Conservation (phyloP, 1,140 invertebrate species). For the Pogonus chalceus region DNA sequence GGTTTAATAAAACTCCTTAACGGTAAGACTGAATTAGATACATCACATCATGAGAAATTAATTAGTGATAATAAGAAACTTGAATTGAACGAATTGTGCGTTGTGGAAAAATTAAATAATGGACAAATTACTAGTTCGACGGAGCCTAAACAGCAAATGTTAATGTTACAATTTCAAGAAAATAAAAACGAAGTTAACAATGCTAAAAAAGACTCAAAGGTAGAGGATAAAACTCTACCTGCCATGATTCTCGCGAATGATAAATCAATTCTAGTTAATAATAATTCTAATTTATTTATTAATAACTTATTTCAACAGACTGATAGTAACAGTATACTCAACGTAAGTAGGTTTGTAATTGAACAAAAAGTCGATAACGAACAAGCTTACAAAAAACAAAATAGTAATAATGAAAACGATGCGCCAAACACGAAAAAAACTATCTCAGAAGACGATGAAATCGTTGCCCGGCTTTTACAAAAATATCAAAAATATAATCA, state of each 20-base stretch:
- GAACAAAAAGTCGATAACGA: constrained; percentile 3
- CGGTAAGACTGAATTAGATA: constrained; percentile 11
- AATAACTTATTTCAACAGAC: constrained; percentile 7
- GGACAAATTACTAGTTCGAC: neutral
- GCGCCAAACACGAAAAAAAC: neutral
- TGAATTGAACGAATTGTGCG: constrained; percentile 36
- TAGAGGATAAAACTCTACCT: constrained; percentile 39
- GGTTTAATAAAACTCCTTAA: constrained; percentile 13
- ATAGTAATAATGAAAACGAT: neutral
- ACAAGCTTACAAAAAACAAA: neutral
- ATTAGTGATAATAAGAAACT: constrained; percentile 28
- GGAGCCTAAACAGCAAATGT: neutral
- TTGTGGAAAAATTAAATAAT: constrained; percentile 37
- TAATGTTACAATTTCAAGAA: constrained; percentile 35
- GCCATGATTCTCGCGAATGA: constrained; percentile 27
- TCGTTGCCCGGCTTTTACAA: constrained; percentile 29
- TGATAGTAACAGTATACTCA: neutral
- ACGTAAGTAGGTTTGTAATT: neutral
- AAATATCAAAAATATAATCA: constrained; percentile 34
- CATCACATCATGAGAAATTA: neutral
- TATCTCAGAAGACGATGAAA: constrained; percentile 26
- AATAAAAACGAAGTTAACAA: constrained; percentile 40
- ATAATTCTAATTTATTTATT: constrained; percentile 6
- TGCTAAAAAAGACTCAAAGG: constrained; percentile 35
- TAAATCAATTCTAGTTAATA: constrained; percentile 1